Evolutionary conservation across 2,113 vertebrate genomes (phyloP).

Genomic region (Pachyramphus minor): DNA sequence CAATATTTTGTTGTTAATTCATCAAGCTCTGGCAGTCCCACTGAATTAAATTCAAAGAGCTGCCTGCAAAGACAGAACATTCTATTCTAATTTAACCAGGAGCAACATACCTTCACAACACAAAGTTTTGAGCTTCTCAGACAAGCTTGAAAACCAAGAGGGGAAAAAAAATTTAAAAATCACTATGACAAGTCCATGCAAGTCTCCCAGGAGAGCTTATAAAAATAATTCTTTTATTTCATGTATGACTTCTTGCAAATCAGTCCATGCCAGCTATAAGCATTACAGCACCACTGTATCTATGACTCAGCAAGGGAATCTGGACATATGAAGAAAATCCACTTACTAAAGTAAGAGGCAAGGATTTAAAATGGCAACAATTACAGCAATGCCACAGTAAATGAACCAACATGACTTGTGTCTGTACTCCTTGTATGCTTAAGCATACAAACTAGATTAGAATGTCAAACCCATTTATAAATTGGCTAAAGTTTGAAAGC

Average conservation of each 20-base stretch:
- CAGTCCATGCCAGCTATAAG: background rate
- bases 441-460: background rate
- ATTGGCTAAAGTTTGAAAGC: background rate
- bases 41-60: background rate
- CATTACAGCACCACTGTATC: slow-evolving; percentile 6
- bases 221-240: slow-evolving; percentile 8
- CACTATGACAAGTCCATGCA: background rate
- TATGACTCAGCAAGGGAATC: slow-evolving; percentile 51
- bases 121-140: background rate
- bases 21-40: background rate
- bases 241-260: background rate
- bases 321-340: background rate
- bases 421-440: background rate
- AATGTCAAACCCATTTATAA: background rate
- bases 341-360: background rate
- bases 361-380: background rate
- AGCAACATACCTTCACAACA: background rate
- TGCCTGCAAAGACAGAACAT: background rate
- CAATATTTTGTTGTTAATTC: background rate
- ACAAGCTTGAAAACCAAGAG: background rate
- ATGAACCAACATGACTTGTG: background rate
- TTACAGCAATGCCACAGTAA: background rate
- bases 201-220: background rate
- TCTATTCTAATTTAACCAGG: background rate
- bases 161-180: background rate